Conservation (phyloP, 2,797 vertebrate genomes). For the Paramormyrops hopkinsi region DNA sequence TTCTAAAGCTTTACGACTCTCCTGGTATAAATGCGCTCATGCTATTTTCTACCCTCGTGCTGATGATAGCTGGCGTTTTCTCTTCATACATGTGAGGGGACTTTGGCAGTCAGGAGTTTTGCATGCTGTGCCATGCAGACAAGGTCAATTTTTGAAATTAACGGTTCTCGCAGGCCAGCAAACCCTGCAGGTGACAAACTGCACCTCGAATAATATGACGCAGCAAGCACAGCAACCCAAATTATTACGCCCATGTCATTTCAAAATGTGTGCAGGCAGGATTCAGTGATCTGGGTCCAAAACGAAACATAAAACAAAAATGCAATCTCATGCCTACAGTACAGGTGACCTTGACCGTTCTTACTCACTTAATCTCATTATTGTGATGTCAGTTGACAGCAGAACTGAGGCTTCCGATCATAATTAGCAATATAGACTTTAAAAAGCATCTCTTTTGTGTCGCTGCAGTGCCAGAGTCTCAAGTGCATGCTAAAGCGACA, state of each 20-base stretch:
- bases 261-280: not conserved
- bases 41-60: not conserved
- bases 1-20: not conserved
- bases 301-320: not conserved
- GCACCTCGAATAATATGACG: not conserved
- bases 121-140: not conserved
- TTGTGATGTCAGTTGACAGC: not conserved
- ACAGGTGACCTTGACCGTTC: slow-evolving; percentile 7
- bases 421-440: not conserved
- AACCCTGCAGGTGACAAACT: slow-evolving; percentile 5
- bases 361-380: not conserved
- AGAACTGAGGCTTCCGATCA: not conserved
- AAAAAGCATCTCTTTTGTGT: not conserved
- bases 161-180: not conserved
- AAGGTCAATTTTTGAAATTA: slow-evolving; percentile 26
- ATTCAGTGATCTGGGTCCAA: not conserved
- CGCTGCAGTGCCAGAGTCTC: not conserved
- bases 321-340: not conserved
- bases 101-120: slow-evolving; percentile 27
- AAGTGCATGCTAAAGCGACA: not conserved
- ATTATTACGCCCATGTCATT: not conserved
- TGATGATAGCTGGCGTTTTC: not conserved
- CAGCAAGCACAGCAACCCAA: not conserved
- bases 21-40: not conserved
- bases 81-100: slow-evolving; percentile 18